phyloP scores from a whole-genome alignment of 2,113 vertebrate species.

The Eulacestoma nigropectus region DNA sequence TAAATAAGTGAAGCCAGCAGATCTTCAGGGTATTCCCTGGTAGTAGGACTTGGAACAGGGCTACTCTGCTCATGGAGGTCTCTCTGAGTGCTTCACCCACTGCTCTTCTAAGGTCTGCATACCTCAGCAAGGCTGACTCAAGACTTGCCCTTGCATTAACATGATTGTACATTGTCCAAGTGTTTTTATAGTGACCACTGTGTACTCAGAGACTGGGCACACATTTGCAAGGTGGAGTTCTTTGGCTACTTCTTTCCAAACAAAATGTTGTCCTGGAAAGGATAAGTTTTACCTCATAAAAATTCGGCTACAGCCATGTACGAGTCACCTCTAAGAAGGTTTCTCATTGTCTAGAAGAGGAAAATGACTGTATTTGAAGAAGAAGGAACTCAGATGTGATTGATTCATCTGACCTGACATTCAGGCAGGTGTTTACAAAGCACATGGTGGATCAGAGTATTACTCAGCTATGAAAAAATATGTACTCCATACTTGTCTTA shows the following conservation, averaged over 20 bases:
- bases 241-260: not conserved
- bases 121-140: not conserved
- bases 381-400: not conserved
- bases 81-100: not conserved
- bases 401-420: slow-evolving; percentile 52
- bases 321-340: not conserved
- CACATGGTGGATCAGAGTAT: not conserved
- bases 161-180: fast-evolving
- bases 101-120: not conserved
- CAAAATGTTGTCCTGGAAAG: not conserved
- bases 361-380: not conserved
- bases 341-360: not conserved
- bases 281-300: not conserved
- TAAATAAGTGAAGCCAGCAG: not conserved
- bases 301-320: not conserved
- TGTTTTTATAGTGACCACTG: not conserved
- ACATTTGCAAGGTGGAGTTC: not conserved
- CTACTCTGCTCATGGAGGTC: not conserved
- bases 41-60: not conserved
- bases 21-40: not conserved
- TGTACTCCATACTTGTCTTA: not conserved
- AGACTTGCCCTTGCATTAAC: not conserved
- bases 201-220: not conserved
- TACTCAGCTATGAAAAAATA: slow-evolving; percentile 4
- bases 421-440: slow-evolving; percentile 9